Evolutionary conservation across 2,797 vertebrate species (phyloP).

Genomic region (Psittacula echo): DNA sequence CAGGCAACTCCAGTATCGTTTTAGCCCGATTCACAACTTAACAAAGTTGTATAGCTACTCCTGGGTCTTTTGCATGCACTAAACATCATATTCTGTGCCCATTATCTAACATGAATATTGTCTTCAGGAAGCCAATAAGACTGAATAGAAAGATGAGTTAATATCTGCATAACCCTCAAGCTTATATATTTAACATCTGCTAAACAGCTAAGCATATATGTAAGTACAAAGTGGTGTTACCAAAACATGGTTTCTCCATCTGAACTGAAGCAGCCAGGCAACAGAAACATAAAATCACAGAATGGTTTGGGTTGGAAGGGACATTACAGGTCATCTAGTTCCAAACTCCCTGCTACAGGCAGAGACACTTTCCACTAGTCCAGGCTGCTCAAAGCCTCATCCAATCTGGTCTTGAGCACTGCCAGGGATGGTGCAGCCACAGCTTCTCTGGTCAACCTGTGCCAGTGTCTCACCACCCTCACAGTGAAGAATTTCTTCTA

Average conservation of each 20-base stretch:
- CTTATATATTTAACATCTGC: not conserved
- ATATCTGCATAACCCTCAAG: not conserved
- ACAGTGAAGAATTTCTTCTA: not conserved
- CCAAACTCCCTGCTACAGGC: not conserved
- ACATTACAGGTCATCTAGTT: not conserved
- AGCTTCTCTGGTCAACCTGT: not conserved
- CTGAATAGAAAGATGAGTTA: not conserved
- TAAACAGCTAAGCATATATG: not conserved
- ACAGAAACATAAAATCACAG: not conserved
- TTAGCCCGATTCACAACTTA: not conserved
- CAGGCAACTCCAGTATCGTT: not conserved
- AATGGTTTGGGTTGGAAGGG: not conserved
- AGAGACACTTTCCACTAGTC: not conserved
- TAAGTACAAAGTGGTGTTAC: not conserved
- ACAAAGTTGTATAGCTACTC: not conserved
- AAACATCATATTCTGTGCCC: not conserved
- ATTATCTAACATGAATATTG: not conserved
- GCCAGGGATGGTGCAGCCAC: not conserved
- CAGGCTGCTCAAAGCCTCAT: not conserved
- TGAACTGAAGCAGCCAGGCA: not conserved
- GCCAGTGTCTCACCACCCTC: not conserved
- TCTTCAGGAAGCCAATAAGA: not conserved
- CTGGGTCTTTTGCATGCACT: not conserved
- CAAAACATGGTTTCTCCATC: not conserved
- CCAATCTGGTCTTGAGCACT: not conserved